Base-by-base conservation (phyloP, 2,113 vertebrate genomes). In the Corvus cornix region DNA sequence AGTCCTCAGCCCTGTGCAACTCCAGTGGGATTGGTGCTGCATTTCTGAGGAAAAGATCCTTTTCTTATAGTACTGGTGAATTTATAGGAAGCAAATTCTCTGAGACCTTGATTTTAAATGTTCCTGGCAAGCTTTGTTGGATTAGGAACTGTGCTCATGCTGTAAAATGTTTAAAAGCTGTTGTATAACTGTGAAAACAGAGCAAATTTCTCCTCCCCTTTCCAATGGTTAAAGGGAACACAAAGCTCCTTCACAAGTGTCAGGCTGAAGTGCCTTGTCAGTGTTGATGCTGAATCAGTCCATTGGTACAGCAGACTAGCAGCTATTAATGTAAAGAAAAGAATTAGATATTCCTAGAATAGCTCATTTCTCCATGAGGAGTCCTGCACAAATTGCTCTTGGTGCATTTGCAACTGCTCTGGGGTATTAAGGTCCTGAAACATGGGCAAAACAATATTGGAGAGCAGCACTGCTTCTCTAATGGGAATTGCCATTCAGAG, bases 141-240 rank as follows among this genome's bases (percentile, higher is more conserved):
- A 87, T 96, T 94, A 94, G 80, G 58, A 75, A 60, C 56, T 78
- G 79, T 0, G 0, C 41, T 95, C 16, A 9, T n/a, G 53, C 84
- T 89, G 73, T 90, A 86, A 92, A 81, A 78, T 56, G 85, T 80
- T 96, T 89, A 58, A 88, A 90, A 82, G 73, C 69, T 93, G 85
- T 93, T 79, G 56, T 75, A 35, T 77, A 93, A 63, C 76, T 86
- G 60, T 78, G 76, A 75, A 93, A 96, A 70, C 48, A 59, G 89
- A 89, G 63, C 16, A 53, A 21, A 77, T 93, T 63, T 90, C 52
- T 93, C 41, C 52, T 82, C 46, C 63, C 16, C 24, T 64, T 73
- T 86, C 31, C 28, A 21, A 12, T 1, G 6, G 63, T 23, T 95
- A 46, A 79, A 69, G 43, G 43, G 62, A 81, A 7, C 60, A 48